These are phyloP conservation scores for Ptilodon capucinus DNA, from an alignment of 2,888 invertebrate genomes.

Conservation along the genomic window DNA sequence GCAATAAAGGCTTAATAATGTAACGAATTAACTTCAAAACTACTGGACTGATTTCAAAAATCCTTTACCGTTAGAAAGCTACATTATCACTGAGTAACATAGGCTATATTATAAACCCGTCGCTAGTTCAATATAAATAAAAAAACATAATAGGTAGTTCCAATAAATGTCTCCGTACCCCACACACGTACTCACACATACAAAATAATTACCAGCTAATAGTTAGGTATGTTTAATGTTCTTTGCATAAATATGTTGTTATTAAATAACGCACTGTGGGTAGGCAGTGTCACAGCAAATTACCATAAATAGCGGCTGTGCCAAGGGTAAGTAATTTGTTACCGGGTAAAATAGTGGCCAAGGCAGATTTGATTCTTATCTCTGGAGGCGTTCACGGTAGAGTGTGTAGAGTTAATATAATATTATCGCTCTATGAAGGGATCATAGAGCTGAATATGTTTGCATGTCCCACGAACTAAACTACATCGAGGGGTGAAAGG, in stretches of 20 bases:
- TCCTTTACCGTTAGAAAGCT: no score
- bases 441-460: no score
- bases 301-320: background rate
- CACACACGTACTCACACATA: background rate
- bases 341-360: background rate
- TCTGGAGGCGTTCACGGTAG: background rate
- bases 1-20: no score
- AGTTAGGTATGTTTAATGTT: background rate
- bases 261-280: background rate
- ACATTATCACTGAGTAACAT: no score
- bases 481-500: no score
- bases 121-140: no score
- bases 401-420: background rate
- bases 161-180: background rate
- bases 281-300: background rate
- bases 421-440: no score
- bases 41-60: no score
- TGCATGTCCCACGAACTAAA: no score
- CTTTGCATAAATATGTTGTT: background rate
- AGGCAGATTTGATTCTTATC: background rate
- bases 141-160: no score
- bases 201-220: background rate
- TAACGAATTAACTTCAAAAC: no score
- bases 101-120: no score
- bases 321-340: background rate